A percentile compares a stretch with the other conserved stretches of the same genome.
Conservation (phyloP, 2,797 vertebrate genomes). For the Australoheros facetus region DNA sequence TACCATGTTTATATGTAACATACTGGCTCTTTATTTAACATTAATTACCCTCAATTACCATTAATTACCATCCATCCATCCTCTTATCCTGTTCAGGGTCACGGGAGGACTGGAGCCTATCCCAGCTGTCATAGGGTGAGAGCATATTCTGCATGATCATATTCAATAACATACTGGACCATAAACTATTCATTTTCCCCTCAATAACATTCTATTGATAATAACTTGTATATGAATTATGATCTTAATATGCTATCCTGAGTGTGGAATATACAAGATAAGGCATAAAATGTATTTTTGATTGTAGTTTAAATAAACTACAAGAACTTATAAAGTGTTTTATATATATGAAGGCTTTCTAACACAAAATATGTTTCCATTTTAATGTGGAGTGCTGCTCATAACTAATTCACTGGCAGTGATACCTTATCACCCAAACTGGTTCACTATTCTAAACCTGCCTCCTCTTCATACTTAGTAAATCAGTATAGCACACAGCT, state of each 20-base stretch:
- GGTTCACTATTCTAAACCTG: background rate
- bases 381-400: background rate
- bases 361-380: background rate
- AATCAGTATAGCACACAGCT: background rate
- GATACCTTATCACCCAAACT: background rate
- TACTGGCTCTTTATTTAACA: no score
- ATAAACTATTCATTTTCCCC: background rate
- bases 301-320: background rate
- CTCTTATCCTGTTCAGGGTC: no score
- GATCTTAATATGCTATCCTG: no score
- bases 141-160: background rate
- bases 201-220: background rate
- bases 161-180: background rate
- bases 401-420: background rate
- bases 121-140: no score
- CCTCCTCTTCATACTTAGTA: background rate
- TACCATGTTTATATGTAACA: no score
- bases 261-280: no score
- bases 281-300: background rate
- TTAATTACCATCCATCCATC: no score
- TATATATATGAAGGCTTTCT: background rate
- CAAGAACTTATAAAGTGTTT: background rate
- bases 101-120: no score
- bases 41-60: no score
- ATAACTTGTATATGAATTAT: no score